A percentile compares a stretch with the other conserved stretches of the same genome.
Evolutionary conservation across 2,888 invertebrate genomes (phyloP).

Genomic region (Andrena fulva): DNA sequence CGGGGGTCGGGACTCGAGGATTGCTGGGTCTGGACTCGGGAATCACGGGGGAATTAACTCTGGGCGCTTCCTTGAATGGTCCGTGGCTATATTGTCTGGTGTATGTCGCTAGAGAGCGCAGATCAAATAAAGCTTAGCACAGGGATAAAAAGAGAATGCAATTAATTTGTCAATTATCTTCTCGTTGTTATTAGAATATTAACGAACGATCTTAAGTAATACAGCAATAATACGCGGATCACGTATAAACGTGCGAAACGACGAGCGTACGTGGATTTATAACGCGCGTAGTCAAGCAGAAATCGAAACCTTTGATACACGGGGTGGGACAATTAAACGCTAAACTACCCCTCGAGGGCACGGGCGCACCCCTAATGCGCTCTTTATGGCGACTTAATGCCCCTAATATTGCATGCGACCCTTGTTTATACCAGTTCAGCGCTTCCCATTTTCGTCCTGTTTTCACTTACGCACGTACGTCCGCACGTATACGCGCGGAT

Average conservation of each 20-base stretch:
- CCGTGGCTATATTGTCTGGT: neutral
- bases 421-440: conserved; percentile 83
- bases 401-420: conserved; percentile 84
- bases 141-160: neutral
- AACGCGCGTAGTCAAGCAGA: conserved; percentile 80
- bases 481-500: neutral
- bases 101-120: neutral
- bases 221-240: conserved; percentile 35
- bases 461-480: conserved; percentile 68
- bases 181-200: conserved; percentile 16
- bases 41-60: neutral
- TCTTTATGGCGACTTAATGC: conserved; percentile 85
- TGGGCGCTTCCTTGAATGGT: neutral
- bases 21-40: neutral
- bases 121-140: no score
- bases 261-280: conserved; percentile 71
- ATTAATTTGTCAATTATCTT: neutral
- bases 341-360: conserved; percentile 85
- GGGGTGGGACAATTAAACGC: conserved; percentile 84
- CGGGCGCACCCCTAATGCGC: conserved; percentile 83
- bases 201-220: conserved; percentile 26
- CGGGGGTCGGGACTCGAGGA: neutral
- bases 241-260: conserved; percentile 64
- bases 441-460: conserved; percentile 81
- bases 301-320: conserved; percentile 85